phyloP scores from a whole-genome alignment of 2,797 vertebrate species.

The Allobates femoralis region DNA sequence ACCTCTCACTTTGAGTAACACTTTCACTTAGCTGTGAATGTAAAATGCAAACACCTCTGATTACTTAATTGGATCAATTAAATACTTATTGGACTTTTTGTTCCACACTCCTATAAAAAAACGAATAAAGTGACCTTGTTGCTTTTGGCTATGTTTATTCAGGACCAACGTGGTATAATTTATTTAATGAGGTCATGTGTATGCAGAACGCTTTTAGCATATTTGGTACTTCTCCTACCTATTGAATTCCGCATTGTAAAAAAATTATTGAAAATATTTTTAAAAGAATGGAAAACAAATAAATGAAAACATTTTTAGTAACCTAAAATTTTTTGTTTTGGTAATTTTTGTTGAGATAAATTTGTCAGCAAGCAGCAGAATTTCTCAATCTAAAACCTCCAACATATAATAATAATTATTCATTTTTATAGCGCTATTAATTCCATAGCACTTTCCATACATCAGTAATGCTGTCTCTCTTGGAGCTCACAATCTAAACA shows the following conservation, averaged over 20 bases:
- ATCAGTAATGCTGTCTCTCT: too few species aligned
- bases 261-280: background rate
- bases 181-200: constrained; percentile 24
- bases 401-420: too few species aligned
- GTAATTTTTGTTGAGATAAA: too few species aligned
- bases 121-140: background rate
- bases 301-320: background rate
- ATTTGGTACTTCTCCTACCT: background rate
- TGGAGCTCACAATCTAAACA: too few species aligned
- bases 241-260: too few species aligned
- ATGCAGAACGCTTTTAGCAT: background rate
- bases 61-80: constrained; percentile 58
- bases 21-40: constrained; percentile 48
- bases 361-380: too few species aligned
- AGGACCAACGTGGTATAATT: constrained; percentile 25
- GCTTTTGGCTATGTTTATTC: background rate
- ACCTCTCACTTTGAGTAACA: constrained; percentile 41
- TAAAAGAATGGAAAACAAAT: background rate
- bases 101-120: constrained; percentile 21
- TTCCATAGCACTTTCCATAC: too few species aligned
- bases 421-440: too few species aligned
- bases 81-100: constrained; percentile 47
- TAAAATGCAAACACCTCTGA: constrained; percentile 50
- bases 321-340: background rate
- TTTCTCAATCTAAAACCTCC: too few species aligned